Conservation (phyloP, 2,797 vertebrate genomes). For the Poecilia gillii region DNA sequence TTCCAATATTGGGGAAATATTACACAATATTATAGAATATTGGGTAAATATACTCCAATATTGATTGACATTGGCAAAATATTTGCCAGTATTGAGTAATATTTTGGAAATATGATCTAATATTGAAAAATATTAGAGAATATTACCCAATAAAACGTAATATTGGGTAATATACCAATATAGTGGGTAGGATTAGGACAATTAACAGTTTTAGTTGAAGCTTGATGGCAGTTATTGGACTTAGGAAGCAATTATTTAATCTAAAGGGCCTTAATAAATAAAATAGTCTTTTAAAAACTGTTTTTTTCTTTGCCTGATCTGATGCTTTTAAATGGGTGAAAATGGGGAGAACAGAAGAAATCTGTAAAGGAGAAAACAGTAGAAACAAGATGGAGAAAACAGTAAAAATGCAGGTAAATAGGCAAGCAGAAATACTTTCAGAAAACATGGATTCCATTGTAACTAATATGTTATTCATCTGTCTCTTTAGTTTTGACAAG, state of each 20-base stretch:
- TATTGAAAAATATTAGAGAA: too few species aligned
- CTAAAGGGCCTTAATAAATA: not conserved
- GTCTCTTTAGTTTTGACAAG: not conserved
- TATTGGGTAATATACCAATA: too few species aligned
- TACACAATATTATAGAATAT: too few species aligned
- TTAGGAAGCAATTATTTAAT: not conserved
- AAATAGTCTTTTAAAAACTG: not conserved
- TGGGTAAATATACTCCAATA: too few species aligned
- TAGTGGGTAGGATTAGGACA: too few species aligned
- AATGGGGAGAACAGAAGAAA: not conserved
- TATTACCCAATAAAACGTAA: too few species aligned
- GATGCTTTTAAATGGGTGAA: not conserved
- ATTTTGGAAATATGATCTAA: too few species aligned
- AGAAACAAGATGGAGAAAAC: not conserved
- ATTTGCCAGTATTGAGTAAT: too few species aligned
- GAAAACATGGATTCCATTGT: not conserved
- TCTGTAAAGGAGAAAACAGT: not conserved
- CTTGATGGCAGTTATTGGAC: not conserved
- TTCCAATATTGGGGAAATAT: too few species aligned
- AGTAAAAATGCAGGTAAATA: not conserved
- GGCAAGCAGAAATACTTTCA: not conserved
- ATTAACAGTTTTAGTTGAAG: too few species aligned
- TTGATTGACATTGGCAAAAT: too few species aligned
- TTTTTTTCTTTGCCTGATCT: not conserved
- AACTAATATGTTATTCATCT: not conserved